These are phyloP conservation scores for Simalia tracyae DNA, from an alignment of 2,797 vertebrate genomes.

Conservation along the genomic window DNA sequence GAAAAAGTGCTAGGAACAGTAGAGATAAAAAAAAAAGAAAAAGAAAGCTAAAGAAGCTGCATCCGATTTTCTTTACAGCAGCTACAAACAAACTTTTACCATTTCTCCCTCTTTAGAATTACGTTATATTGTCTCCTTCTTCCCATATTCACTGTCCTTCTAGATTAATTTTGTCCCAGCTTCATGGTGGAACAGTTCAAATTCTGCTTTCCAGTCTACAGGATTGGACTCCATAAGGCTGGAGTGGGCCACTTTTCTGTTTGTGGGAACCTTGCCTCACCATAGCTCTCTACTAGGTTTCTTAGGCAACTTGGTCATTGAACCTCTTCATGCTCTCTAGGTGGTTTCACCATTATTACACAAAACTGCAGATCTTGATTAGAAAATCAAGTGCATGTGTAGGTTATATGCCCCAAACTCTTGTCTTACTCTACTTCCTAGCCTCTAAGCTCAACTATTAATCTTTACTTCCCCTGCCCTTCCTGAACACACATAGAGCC, in stretches of 20 bases:
- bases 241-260: neutral
- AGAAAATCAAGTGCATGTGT: too few species aligned
- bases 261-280: neutral
- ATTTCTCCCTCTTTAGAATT: neutral
- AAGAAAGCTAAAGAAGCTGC: neutral
- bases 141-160: neutral
- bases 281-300: neutral
- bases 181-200: neutral
- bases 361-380: neutral
- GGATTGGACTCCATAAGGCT: neutral
- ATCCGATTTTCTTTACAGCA: neutral
- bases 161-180: neutral
- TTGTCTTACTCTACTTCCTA: neutral
- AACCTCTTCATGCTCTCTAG: neutral
- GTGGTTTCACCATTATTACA: neutral
- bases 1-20: neutral
- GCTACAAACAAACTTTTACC: neutral
- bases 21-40: neutral
- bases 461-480: neutral
- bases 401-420: neutral
- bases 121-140: neutral
- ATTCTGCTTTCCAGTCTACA: neutral
- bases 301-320: neutral
- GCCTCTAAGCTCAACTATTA: neutral
- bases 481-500: neutral